A percentile compares a stretch with the other conserved stretches of the same genome.
Conservation (phyloP, 2,113 vertebrate genomes). For the Ailuropoda melanoleuca region DNA sequence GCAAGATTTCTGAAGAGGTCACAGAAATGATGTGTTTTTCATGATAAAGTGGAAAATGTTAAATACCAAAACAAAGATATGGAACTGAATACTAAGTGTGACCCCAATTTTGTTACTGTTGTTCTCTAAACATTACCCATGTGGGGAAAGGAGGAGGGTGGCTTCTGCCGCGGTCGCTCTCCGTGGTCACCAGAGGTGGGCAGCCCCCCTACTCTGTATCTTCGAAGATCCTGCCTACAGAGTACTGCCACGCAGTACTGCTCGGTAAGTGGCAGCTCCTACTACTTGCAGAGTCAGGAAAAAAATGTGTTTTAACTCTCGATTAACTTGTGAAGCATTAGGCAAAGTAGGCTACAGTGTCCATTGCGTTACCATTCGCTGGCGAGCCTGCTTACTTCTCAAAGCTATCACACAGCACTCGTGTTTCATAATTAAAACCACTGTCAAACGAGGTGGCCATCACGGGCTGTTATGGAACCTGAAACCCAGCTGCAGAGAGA, state of each 20-base stretch:
- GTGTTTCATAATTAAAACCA: not conserved
- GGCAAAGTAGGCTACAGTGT: no score
- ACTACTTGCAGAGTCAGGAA: not conserved
- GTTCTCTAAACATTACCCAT: not conserved
- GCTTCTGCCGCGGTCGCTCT: not conserved
- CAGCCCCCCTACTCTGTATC: not conserved
- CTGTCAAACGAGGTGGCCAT: not conserved
- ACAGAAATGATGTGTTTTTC: not conserved
- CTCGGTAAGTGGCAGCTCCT: not conserved
- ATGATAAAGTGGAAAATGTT: not conserved
- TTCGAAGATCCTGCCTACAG: not conserved
- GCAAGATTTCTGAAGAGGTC: not conserved
- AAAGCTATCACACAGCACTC: not conserved
- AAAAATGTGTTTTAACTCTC: not conserved
- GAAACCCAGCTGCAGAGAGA: not conserved
- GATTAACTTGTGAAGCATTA: not conserved
- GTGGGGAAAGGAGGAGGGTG: not conserved
- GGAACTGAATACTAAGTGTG: not conserved
- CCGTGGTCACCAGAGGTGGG: no score
- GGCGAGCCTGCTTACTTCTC: not conserved
- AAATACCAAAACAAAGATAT: not conserved
- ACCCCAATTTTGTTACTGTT: not conserved
- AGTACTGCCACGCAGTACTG: not conserved
- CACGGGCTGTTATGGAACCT: not conserved
- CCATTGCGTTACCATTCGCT: accelerated